phyloP scores from a whole-genome alignment of 2,888 invertebrate species.

The Caenorhabditis becei region DNA sequence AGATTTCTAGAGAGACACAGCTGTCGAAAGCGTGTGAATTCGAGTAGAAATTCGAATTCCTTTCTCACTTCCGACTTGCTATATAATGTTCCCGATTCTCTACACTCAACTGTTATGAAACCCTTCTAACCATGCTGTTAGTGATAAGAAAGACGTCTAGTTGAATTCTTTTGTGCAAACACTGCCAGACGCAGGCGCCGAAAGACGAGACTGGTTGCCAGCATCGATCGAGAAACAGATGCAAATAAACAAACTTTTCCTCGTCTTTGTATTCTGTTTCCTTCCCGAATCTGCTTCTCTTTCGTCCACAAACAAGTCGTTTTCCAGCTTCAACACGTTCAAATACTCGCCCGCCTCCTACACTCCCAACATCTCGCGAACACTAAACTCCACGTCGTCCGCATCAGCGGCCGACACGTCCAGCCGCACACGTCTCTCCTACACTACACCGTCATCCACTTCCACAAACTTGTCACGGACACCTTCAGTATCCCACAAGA shows the following conservation, averaged over 20 bases:
- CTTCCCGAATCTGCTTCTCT: neutral
- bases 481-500: slow-evolving; percentile 42
- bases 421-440: slow-evolving; percentile 20
- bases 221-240: slow-evolving; percentile 27
- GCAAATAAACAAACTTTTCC: slow-evolving; percentile 39
- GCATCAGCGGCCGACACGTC: slow-evolving; percentile 27
- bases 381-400: slow-evolving; percentile 42
- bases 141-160: slow-evolving; percentile 20
- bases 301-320: neutral
- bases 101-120: too few species aligned
- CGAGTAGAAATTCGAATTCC: slow-evolving; percentile 27
- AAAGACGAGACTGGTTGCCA: slow-evolving; percentile 9
- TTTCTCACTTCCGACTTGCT: neutral
- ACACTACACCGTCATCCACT: slow-evolving; percentile 20
- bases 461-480: slow-evolving; percentile 38
- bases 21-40: slow-evolving; percentile 14
- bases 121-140: neutral
- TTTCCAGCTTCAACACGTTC: slow-evolving; percentile 49
- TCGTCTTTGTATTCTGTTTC: neutral
- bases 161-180: slow-evolving; percentile 31
- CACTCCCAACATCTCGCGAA: slow-evolving; percentile 55
- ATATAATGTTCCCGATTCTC: too few species aligned
- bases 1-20: too few species aligned
- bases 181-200: slow-evolving; percentile 21
- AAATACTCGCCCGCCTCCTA: slow-evolving; percentile 58